These are phyloP conservation scores for Lysandra bellargus DNA, from an alignment of 2,888 invertebrate genomes.

Conservation along the genomic window DNA sequence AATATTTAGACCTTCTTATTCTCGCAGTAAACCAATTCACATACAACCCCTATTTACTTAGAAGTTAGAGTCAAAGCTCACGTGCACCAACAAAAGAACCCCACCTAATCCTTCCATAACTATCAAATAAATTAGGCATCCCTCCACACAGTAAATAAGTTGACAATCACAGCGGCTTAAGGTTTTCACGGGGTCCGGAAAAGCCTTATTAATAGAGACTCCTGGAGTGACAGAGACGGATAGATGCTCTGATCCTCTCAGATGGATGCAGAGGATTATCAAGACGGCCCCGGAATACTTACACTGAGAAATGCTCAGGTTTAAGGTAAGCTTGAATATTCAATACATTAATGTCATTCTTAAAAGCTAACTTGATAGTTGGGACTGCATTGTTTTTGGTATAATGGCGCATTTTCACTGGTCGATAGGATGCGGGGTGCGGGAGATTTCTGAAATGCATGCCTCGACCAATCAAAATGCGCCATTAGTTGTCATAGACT, in stretches of 20 bases:
- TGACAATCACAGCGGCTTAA: conserved; percentile 60
- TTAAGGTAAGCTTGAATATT: conserved; percentile 26
- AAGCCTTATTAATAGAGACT: conserved; percentile 74
- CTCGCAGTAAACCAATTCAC: not conserved
- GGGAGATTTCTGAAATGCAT: too few species aligned
- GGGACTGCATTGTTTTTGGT: not conserved
- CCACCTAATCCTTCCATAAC: conserved; percentile 26
- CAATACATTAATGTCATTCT: conserved; percentile 5
- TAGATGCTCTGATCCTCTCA: conserved; percentile 47
- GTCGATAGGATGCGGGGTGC: too few species aligned
- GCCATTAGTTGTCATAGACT: too few species aligned
- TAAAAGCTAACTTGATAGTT: conserved; percentile 2
- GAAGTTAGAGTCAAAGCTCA: not conserved
- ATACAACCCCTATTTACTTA: not conserved
- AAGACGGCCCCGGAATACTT: conserved; percentile 39
- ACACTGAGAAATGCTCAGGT: conserved; percentile 12
- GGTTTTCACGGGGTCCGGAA: conserved; percentile 49
- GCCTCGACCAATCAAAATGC: too few species aligned
- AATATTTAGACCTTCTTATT: not conserved
- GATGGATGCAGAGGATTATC: conserved; percentile 48
- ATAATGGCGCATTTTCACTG: not conserved
- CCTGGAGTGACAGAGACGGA: conserved; percentile 57
- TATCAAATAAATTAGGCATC: conserved; percentile 24
- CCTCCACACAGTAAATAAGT: conserved; percentile 58
- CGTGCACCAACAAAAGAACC: conserved; percentile 1